phyloP scores from a whole-genome alignment of 2,797 vertebrate genomes.

The Nothura maculosa region DNA sequence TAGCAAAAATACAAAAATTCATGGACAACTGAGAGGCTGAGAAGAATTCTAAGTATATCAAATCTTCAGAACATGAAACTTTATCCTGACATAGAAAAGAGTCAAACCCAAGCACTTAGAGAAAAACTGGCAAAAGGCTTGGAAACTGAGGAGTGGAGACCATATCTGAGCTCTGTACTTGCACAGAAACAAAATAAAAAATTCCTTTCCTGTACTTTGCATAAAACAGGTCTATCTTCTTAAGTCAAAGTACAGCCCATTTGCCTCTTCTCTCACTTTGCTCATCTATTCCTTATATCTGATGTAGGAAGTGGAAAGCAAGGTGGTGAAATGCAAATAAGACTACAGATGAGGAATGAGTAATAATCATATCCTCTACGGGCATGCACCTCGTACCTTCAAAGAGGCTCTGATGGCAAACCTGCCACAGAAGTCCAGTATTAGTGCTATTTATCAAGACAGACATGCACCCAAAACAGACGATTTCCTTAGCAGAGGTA shows the following conservation, averaged over 20 bases:
- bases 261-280: slow-evolving; percentile 16
- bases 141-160: not conserved
- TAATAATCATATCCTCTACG: not conserved
- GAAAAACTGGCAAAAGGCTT: rapidly evolving
- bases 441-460: not conserved
- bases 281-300: slow-evolving; percentile 1
- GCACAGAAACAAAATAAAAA: not conserved
- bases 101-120: not conserved
- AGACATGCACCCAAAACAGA: not conserved
- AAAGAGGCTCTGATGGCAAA: not conserved
- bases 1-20: not conserved
- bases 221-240: not conserved
- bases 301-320: not conserved
- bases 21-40: not conserved
- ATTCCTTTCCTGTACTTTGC: not conserved
- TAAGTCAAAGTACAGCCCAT: not conserved
- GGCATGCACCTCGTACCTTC: not conserved
- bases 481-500: not conserved
- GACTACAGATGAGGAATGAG: not conserved
- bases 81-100: not conserved
- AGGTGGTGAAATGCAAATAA: slow-evolving; percentile 25
- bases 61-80: not conserved
- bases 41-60: not conserved
- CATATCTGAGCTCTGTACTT: not conserved
- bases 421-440: not conserved